These are phyloP conservation scores for Sinotaia quadrata DNA, from an alignment of 2,888 invertebrate genomes.

Conservation along the genomic window DNA sequence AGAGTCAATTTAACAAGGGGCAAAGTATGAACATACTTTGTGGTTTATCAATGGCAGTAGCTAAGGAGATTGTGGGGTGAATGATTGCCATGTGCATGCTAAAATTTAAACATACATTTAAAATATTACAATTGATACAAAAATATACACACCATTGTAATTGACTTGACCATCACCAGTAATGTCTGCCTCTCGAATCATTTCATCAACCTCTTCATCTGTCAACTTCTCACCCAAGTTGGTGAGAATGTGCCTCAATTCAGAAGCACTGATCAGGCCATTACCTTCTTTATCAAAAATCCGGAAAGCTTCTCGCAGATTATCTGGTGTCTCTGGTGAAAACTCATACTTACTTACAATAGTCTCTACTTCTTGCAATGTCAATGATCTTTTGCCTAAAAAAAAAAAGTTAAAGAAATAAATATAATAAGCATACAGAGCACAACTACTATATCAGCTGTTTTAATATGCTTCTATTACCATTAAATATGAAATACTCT, in stretches of 20 bases:
- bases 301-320: constrained; percentile 34
- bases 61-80: no score
- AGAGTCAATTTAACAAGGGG: no score
- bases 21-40: no score
- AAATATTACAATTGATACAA: not conserved
- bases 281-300: constrained; percentile 43
- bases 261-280: constrained; percentile 36
- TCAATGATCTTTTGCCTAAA: constrained; percentile 31
- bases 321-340: constrained; percentile 27
- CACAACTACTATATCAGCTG: not conserved
- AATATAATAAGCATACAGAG: not conserved
- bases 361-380: constrained; percentile 31
- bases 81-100: no score
- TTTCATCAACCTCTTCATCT: constrained; percentile 40
- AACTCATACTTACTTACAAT: constrained; percentile 32
- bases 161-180: constrained; percentile 39
- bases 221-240: constrained; percentile 39
- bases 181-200: constrained; percentile 40
- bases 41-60: no score
- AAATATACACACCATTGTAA: constrained; percentile 31
- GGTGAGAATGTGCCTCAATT: constrained; percentile 36
- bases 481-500: not conserved
- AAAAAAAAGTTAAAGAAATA: not conserved
- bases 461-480: not conserved
- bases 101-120: no score